Base-by-base conservation (phyloP, 2,797 vertebrate species). In the Xenentodon cancila region DNA sequence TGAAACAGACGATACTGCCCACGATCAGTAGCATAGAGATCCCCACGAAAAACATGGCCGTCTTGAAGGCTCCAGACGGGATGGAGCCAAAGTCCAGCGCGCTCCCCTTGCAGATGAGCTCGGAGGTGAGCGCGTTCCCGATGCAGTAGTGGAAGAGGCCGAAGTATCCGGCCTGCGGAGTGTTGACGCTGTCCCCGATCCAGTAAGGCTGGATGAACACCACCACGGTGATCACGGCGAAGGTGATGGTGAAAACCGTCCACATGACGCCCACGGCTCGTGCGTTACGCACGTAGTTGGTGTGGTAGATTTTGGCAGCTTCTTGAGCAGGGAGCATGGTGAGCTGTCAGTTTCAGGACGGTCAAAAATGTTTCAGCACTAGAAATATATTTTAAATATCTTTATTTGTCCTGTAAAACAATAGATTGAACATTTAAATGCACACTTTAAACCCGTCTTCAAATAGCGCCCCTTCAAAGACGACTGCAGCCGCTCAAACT, bases 171-270 rank as follows among this genome's bases (percentile, higher is more conserved):
- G 97, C 97, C 90, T 97, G 96, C 0, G 97, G 97, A 0, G 97
- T 98, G 90, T 95, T 93, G 49, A 98, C 94, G 71, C 97, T 99
- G 94, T 99, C 97, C 1, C 97, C 97, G 47, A 99, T 98, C 97
- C 97, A 98, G 88, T 97, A 99, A 0, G 97, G 97, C 87, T 99
- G 97, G 84, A 99, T 96, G 88, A 99, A 99, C 43, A 97, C 93
- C 79, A 97, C 97, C 90, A 98, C 92, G 68, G 94, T 94, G 68
- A 99, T 94, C 76, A 99, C 92, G 1, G 96, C 93, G 60, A 99
- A 99, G 83, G 95, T 97, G 88, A 98, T 95, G 66, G 97, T 98
- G 81, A 98, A 96, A 2, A 97, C 94, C 1, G 94, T 96, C 97
- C 97, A 99, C 73, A 99, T 93, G 18, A 97, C 95, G 1, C 97